Evolutionary conservation across 2,888 invertebrate species (phyloP), one percentile per base, ranked within the genome.

Genomic region (Rhimphoctona megacephalus): DNA sequence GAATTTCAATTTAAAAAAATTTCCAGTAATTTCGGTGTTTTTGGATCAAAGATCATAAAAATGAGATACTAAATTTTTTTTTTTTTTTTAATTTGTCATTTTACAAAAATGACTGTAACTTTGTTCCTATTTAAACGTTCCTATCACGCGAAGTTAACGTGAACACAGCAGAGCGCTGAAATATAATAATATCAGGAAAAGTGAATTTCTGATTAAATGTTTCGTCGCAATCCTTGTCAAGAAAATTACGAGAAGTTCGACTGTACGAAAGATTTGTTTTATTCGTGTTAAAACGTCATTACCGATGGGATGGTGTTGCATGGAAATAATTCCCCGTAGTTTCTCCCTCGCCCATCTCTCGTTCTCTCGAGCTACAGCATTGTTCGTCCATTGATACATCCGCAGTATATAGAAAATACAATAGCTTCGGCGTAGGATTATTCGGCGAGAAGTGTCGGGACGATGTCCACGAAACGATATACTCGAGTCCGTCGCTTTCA

Each of bases 391-490:
- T 82, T 79, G 81, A 82, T 85, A 82, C 66, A 36, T 43, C 39
- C 25, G 69, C 25, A 22, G 25, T 54, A 69, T 43, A 52, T 49
- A 67, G 57, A n/a, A 39, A 64, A 72, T 43, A 86, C 80, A 83
- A 83, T 79, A 72, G 83, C 83, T 64, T 77, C 72, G 72, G 66
- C 76, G 76, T 83, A 72, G 85, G 83, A 86, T 72, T 81, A 72
- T 85, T 85, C 80, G 85, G 82, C 61, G 85, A 82, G 79, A 81
- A 81, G 73, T 81, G 81, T 73, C 77, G 77, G 78, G 77, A 82
- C 85, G 85, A 79, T 74, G 64, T 25, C 73, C 61, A 22, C 43
- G 6, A 43, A 76, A 11, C 54, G 82, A 70, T 54, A 80, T 17
- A 30, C 61, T 79, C 30, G 76, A 49, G 66, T 78, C 49, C 64